Evolutionary conservation across 2,113 vertebrate genomes (phyloP).

Genomic region (Thalassoma bifasciatum): DNA sequence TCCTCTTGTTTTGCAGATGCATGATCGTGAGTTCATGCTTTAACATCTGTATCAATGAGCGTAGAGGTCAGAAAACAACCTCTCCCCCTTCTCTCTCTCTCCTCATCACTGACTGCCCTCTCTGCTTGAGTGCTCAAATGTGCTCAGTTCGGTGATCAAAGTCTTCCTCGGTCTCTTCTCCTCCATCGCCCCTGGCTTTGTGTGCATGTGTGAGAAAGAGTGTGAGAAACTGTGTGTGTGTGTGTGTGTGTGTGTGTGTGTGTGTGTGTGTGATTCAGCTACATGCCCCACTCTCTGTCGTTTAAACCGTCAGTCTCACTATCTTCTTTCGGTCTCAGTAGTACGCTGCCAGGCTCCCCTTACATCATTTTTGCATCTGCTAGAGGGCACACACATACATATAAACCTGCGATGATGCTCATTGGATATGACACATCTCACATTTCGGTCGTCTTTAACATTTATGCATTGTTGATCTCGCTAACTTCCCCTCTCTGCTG

Average conservation of each 20-base stretch:
- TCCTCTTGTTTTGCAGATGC: slow-evolving; percentile 41
- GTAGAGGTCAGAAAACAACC: slow-evolving; percentile 72
- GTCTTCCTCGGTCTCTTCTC: slow-evolving; percentile 80
- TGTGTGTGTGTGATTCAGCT: slow-evolving; percentile 48
- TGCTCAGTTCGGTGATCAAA: slow-evolving; percentile 82
- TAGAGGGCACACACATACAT: slow-evolving; percentile 52
- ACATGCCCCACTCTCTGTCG: slow-evolving; percentile 59
- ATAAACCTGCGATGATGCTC: slow-evolving; percentile 48
- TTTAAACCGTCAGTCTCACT: slow-evolving; percentile 66
- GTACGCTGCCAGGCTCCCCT: slow-evolving; percentile 61
- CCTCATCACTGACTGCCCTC: slow-evolving; percentile 78
- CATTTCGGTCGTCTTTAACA: slow-evolving; percentile 58
- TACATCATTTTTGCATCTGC: slow-evolving; percentile 67
- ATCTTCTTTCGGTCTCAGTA: slow-evolving; percentile 67
- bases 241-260: slow-evolving; percentile 43
- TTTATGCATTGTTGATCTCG: slow-evolving; percentile 66
- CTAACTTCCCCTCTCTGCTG: slow-evolving; percentile 45
- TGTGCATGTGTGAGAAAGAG: slow-evolving; percentile 37
- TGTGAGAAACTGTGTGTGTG: slow-evolving; percentile 41
- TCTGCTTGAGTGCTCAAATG: slow-evolving; percentile 81
- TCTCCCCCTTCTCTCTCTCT: slow-evolving; percentile 51
- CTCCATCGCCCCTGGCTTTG: slow-evolving; percentile 75
- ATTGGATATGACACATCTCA: slow-evolving; percentile 65
- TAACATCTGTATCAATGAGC: slow-evolving; percentile 76
- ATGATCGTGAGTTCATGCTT: slow-evolving; percentile 56